phyloP scores from a whole-genome alignment of 1,140 invertebrate species.

The Aradophagus sp. region DNA sequence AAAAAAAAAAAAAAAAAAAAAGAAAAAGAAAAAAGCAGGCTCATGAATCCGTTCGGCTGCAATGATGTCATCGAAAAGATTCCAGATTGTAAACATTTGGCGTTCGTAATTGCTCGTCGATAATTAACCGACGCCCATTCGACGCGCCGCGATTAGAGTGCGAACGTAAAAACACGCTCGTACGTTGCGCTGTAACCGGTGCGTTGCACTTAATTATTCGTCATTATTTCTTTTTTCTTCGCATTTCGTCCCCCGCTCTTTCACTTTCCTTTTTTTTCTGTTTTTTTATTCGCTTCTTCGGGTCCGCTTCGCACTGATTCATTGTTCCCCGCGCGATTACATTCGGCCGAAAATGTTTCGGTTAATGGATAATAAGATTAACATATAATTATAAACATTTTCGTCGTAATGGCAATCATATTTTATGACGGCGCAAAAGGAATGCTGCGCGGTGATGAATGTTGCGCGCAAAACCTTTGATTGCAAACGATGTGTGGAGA shows the following conservation, averaged over 20 bases:
- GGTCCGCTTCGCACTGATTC: too few relatives aligned
- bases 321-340: neutral
- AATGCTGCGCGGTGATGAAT: conserved; percentile 30
- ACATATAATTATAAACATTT: conserved; percentile 40
- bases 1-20: conserved; percentile 13
- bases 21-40: conserved; percentile 33
- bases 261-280: neutral
- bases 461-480: conserved; percentile 43
- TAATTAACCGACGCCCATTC: conserved; percentile 65
- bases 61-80: conserved; percentile 60
- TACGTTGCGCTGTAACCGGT: conserved; percentile 14
- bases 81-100: conserved; percentile 69
- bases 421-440: conserved; percentile 42
- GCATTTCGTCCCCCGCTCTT: neutral
- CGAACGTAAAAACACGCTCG: conserved; percentile 43
- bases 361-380: conserved; percentile 42
- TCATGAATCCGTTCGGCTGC: conserved; percentile 65
- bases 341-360: conserved; percentile 14
- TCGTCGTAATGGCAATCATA: conserved; percentile 21
- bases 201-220: conserved; percentile 34
- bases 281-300: too few relatives aligned
- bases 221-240: conserved; percentile 20
- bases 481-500: conserved; percentile 28
- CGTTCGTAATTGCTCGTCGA: conserved; percentile 63
- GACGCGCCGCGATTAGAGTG: conserved; percentile 45